Evolutionary conservation across 2,888 invertebrate species (phyloP).

Genomic region (Cyaniris semiargus): DNA sequence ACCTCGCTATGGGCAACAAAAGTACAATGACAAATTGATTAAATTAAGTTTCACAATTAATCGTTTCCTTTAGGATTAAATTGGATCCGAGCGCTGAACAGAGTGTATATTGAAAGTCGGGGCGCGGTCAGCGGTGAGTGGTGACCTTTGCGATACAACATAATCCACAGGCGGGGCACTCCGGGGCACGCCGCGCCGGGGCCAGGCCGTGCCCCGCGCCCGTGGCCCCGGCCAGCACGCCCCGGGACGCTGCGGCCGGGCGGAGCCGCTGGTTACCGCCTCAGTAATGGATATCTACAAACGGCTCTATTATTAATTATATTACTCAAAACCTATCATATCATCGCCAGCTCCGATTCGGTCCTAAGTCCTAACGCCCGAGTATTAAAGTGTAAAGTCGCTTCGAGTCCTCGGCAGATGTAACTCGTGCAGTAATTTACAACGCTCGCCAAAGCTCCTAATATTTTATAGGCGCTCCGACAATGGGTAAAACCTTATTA

Average conservation of each 20-base stretch:
- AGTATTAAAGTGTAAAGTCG: neutral
- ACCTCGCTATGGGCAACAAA: neutral
- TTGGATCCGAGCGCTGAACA: neutral
- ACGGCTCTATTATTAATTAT: neutral
- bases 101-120: neutral
- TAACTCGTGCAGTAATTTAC: neutral
- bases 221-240: neutral
- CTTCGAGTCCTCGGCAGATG: neutral
- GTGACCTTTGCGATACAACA: neutral
- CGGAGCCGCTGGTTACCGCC: neutral
- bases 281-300: slow-evolving; percentile 11
- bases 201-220: neutral
- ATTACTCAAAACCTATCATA: slow-evolving; percentile 14
- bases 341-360: neutral
- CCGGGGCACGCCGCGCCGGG: neutral
- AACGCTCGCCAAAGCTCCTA: neutral
- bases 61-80: neutral
- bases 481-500: slow-evolving; percentile 15
- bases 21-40: neutral
- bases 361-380: neutral
- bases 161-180: neutral
- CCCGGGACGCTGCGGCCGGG: neutral
- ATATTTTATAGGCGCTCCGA: neutral
- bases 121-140: neutral
- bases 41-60: neutral